These are phyloP conservation scores for Lutraria rhynchaena DNA, from an alignment of 1,140 invertebrate species.

Conservation along the genomic window DNA sequence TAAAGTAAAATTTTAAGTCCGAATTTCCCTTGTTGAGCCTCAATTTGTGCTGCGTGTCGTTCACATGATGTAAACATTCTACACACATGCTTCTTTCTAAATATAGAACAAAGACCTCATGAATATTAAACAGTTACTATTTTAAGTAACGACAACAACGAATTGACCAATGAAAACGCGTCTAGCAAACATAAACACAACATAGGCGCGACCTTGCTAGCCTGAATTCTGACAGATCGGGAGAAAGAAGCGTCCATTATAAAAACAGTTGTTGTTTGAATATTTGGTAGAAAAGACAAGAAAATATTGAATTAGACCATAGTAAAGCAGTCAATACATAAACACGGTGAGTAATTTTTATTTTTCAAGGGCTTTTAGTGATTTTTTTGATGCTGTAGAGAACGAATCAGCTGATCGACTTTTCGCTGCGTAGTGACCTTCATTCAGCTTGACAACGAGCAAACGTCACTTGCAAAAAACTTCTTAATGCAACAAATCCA, in stretches of 20 bases:
- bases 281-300: background rate
- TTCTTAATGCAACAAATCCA: background rate
- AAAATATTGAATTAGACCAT: background rate
- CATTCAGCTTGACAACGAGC: constrained; percentile 49
- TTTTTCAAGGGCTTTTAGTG: background rate
- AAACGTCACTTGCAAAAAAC: constrained; percentile 46
- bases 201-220: constrained; percentile 41
- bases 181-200: constrained; percentile 50
- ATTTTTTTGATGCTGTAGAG: constrained; percentile 6
- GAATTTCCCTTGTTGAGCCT: too few relatives aligned
- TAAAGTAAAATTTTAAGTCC: too few relatives aligned
- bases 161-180: constrained; percentile 37
- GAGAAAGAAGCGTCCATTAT: background rate
- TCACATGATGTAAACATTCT: constrained; percentile 53
- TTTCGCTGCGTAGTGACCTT: constrained; percentile 40
- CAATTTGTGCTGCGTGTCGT: background rate
- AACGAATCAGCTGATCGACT: constrained; percentile 34
- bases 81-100: constrained; percentile 37
- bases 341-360: background rate
- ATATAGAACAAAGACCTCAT: constrained; percentile 41
- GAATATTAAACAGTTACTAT: constrained; percentile 51
- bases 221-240: constrained; percentile 48
- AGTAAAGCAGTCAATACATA: background rate
- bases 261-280: constrained; percentile 3
- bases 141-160: constrained; percentile 34